These are phyloP conservation scores for Palythoa grandiflora DNA, from an alignment of 92 coral and sea anemone species.

Conservation along the genomic window DNA sequence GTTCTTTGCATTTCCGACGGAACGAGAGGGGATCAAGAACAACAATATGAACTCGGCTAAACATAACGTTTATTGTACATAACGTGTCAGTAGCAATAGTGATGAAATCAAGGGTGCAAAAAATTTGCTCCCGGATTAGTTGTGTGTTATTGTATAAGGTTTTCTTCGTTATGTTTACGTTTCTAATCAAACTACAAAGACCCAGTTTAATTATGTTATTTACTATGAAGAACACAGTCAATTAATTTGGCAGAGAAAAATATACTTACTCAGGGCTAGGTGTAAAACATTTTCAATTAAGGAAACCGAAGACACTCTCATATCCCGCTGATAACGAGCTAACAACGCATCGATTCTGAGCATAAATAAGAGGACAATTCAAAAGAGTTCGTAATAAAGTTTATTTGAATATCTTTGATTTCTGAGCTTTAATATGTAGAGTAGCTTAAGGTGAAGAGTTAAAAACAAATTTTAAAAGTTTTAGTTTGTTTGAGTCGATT, in stretches of 20 bases:
- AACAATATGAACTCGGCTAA: constrained; percentile 37
- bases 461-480: not conserved
- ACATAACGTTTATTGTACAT: constrained; percentile 36
- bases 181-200: constrained; percentile 79
- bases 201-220: constrained; percentile 86
- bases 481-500: constrained; percentile 26
- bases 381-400: constrained; percentile 39
- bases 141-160: constrained; percentile 62
- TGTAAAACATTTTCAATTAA: constrained; percentile 81
- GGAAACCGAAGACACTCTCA: constrained; percentile 54
- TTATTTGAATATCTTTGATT: constrained; percentile 47
- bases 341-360: constrained; percentile 36
- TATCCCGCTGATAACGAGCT: constrained; percentile 67
- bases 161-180: constrained; percentile 76
- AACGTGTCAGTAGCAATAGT: constrained; percentile 31
- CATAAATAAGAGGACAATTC: constrained; percentile 40
- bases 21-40: constrained; percentile 26
- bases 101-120: constrained; percentile 48
- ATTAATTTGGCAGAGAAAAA: constrained; percentile 72
- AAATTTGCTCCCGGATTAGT: constrained; percentile 37
- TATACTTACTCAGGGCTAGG: constrained; percentile 57
- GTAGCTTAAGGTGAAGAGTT: not conserved
- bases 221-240: constrained; percentile 77
- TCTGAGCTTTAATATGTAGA: constrained; percentile 17
- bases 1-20: constrained; percentile 58